phyloP scores from a whole-genome alignment of 2,797 vertebrate species.

The Hyperoplus lanceolatus region DNA sequence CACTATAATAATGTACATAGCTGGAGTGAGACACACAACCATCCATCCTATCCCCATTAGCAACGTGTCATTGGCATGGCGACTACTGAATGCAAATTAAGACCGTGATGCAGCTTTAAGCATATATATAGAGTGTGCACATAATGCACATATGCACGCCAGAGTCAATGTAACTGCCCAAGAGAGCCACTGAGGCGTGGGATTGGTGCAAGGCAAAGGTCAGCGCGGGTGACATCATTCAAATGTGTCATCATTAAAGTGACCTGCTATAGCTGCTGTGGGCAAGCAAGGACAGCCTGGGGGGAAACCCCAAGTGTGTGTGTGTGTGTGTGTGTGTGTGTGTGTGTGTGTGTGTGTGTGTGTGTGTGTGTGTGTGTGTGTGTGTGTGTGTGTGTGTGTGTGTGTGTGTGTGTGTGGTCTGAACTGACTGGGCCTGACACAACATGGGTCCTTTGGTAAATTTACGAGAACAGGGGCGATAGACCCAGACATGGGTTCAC shows the following conservation, averaged over 20 bases:
- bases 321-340: not conserved
- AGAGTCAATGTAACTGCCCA: slow-evolving; percentile 53
- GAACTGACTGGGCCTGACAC: slow-evolving; percentile 40
- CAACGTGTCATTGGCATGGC: slow-evolving; percentile 67
- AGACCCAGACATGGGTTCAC: slow-evolving; percentile 48
- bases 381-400: not conserved
- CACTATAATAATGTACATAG: slow-evolving; percentile 24
- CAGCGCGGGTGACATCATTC: slow-evolving; percentile 79
- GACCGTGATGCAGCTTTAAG: slow-evolving; percentile 9
- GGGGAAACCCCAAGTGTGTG: slow-evolving; percentile 64
- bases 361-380: not conserved
- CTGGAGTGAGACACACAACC: slow-evolving; percentile 29
- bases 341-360: not conserved
- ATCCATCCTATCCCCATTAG: slow-evolving; percentile 76
- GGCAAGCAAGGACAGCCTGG: slow-evolving; percentile 62
- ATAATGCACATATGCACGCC: not conserved
- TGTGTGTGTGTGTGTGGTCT: slow-evolving; percentile 63
- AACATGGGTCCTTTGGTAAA: slow-evolving; percentile 58
- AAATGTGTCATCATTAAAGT: slow-evolving; percentile 82
- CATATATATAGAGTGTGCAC: not conserved
- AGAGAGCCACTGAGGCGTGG: slow-evolving; percentile 61
- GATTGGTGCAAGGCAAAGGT: slow-evolving; percentile 82
- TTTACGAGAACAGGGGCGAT: slow-evolving; percentile 58
- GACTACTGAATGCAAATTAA: slow-evolving; percentile 72
- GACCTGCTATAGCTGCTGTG: slow-evolving; percentile 60